These are phyloP conservation scores for Eupithecia dodoneata DNA, from an alignment of 2,888 invertebrate species.

Conservation along the genomic window DNA sequence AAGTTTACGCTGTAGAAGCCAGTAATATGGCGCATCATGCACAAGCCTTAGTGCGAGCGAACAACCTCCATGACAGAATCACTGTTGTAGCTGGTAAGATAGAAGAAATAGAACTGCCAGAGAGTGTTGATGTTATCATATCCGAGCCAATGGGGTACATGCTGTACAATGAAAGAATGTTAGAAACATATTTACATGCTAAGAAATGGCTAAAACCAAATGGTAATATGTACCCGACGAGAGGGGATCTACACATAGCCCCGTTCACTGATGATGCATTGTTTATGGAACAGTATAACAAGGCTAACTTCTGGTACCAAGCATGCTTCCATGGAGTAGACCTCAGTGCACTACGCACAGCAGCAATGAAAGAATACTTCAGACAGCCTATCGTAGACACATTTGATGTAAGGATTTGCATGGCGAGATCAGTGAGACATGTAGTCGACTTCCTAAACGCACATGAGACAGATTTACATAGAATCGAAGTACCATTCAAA, in stretches of 20 bases:
- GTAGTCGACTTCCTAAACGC: slow-evolving; percentile 97
- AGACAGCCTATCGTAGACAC: slow-evolving; percentile 99
- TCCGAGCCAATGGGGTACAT: slow-evolving; percentile 99
- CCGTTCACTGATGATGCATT: slow-evolving; percentile 99
- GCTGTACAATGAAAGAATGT: slow-evolving; percentile 99
- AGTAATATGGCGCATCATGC: slow-evolving; percentile 99
- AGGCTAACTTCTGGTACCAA: slow-evolving; percentile 99
- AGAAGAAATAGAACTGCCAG: slow-evolving; percentile 98
- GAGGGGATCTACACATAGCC: slow-evolving; percentile 98
- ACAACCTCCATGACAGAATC: slow-evolving; percentile 94
- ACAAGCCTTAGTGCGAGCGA: slow-evolving; percentile 94
- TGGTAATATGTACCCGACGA: slow-evolving; percentile 98
- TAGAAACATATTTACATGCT: slow-evolving; percentile 99
- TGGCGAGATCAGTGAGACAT: slow-evolving; percentile 96
- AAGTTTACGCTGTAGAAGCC: slow-evolving; percentile 99
- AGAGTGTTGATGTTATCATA: slow-evolving; percentile 97
- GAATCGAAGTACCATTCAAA: slow-evolving; percentile 97
- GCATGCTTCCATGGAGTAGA: slow-evolving; percentile 99
- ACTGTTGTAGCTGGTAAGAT: slow-evolving; percentile 98
- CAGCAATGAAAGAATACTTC: slow-evolving; percentile 98
- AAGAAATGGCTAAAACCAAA: slow-evolving; percentile 97
- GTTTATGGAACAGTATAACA: slow-evolving; percentile 98
- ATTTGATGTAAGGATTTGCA: slow-evolving; percentile 98
- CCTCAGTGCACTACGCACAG: slow-evolving; percentile 94
- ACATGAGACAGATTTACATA: slow-evolving; percentile 96